Percentiles rank a stretch among this genome's conserved stretches.
Evolutionary conservation across 2,888 invertebrate genomes (phyloP).

Genomic region (Syrista parreyssii): DNA sequence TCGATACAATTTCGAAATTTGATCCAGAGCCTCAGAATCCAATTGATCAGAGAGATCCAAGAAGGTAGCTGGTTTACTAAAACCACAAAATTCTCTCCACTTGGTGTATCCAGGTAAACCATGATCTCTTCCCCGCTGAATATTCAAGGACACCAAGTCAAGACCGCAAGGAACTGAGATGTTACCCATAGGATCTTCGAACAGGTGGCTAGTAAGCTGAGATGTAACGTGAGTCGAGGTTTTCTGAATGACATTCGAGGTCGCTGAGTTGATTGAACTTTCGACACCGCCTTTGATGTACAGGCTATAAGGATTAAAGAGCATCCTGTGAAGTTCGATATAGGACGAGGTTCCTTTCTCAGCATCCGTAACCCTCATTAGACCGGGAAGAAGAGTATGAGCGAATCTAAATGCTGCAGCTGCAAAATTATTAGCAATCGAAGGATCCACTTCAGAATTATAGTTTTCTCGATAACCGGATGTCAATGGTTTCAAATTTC

Average conservation of each 20-base stretch:
- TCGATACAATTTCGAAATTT: conserved; percentile 76
- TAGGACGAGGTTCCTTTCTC: conserved; percentile 70
- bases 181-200: conserved; percentile 69
- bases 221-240: conserved; percentile 63
- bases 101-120: conserved; percentile 83
- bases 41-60: conserved; percentile 74
- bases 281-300: conserved; percentile 74
- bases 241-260: conserved; percentile 55
- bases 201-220: conserved; percentile 77
- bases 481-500: conserved; percentile 65
- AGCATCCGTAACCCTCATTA: conserved; percentile 77
- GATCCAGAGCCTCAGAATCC: conserved; percentile 73
- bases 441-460: conserved; percentile 75
- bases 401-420: conserved; percentile 90
- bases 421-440: conserved; percentile 87
- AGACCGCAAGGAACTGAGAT: conserved; percentile 73
- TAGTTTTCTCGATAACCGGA: conserved; percentile 71
- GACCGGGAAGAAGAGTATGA: conserved; percentile 83
- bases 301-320: conserved; percentile 82
- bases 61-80: conserved; percentile 73
- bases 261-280: conserved; percentile 74
- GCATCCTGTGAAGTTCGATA: conserved; percentile 80
- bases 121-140: conserved; percentile 90
- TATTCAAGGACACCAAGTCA: conserved; percentile 88
- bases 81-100: conserved; percentile 82